Evolutionary conservation across 2,113 vertebrate genomes (phyloP).

Genomic region (Sturnus vulgaris): DNA sequence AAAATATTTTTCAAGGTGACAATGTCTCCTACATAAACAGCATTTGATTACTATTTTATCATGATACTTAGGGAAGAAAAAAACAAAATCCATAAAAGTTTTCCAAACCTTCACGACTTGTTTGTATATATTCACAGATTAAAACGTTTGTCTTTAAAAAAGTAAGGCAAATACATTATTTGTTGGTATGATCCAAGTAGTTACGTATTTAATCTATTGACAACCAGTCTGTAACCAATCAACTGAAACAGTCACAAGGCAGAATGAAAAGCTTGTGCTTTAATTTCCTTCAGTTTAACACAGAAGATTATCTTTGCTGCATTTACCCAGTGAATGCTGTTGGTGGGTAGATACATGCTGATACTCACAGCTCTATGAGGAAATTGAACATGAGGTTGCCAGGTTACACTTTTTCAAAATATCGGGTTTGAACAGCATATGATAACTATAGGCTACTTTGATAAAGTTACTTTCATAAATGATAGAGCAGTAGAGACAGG

Average conservation of each 20-base stretch:
- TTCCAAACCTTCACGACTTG: background rate
- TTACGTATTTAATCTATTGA: background rate
- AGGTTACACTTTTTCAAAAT: background rate
- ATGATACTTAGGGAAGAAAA: background rate
- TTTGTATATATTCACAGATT: background rate
- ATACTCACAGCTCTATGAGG: background rate
- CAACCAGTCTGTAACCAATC: background rate
- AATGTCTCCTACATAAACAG: background rate
- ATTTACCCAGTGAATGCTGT: background rate
- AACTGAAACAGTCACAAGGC: background rate
- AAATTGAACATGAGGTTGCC: background rate
- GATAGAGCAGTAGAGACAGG: background rate
- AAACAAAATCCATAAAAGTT: accelerated
- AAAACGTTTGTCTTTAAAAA: background rate
- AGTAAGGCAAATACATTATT: background rate
- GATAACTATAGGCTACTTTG: background rate
- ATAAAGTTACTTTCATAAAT: background rate
- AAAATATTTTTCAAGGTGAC: background rate
- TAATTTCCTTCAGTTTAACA: background rate
- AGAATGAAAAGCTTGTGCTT: background rate
- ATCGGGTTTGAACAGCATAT: accelerated
- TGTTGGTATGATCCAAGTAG: background rate
- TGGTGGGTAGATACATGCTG: background rate
- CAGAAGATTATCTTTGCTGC: background rate
- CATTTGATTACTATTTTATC: background rate